Conservation (phyloP, 2,888 invertebrate species). For the Cyclophora albipunctata region DNA sequence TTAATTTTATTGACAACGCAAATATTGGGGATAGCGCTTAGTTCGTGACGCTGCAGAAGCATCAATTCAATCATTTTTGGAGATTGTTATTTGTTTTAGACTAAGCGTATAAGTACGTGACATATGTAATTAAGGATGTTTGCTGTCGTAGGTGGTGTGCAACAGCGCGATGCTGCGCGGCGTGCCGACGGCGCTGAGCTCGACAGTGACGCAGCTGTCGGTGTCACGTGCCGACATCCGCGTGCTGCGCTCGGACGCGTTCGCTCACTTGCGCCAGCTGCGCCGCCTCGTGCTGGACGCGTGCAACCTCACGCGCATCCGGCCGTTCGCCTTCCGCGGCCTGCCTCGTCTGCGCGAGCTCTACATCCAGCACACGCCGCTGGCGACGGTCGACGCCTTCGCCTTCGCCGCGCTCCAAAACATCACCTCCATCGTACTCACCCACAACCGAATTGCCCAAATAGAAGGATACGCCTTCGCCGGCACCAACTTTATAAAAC, state of each 20-base stretch:
- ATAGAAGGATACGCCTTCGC: slow-evolving; percentile 89
- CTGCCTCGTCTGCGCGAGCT: slow-evolving; percentile 84
- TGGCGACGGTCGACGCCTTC: slow-evolving; percentile 86
- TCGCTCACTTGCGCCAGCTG: slow-evolving; percentile 85
- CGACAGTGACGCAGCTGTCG: slow-evolving; percentile 88
- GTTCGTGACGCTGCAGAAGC: slow-evolving; percentile 37
- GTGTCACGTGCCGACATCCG: slow-evolving; percentile 90
- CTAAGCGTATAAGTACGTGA: not conserved
- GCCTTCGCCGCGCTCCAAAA: slow-evolving; percentile 90
- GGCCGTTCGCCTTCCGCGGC: slow-evolving; percentile 90
- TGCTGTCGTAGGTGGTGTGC: slow-evolving; percentile 84
- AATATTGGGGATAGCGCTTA: slow-evolving; percentile 44
- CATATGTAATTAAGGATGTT: slow-evolving; percentile 5
- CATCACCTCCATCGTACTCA: slow-evolving; percentile 81
- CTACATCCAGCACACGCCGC: slow-evolving; percentile 90
- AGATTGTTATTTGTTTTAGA: not conserved
- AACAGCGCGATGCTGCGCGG: slow-evolving; percentile 88
- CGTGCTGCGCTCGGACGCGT: slow-evolving; percentile 87
- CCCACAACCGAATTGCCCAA: slow-evolving; percentile 81
- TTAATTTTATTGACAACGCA: slow-evolving; percentile 60
- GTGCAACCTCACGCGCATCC: slow-evolving; percentile 88
- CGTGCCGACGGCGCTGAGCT: slow-evolving; percentile 85
- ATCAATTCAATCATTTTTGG: slow-evolving; percentile 29
- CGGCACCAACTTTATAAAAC: slow-evolving; percentile 87
- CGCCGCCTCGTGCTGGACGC: slow-evolving; percentile 89